Percentiles rank a stretch among this genome's conserved stretches.
Conservation (phyloP, 2,888 invertebrate genomes). For the Galerucella nymphaeae region DNA sequence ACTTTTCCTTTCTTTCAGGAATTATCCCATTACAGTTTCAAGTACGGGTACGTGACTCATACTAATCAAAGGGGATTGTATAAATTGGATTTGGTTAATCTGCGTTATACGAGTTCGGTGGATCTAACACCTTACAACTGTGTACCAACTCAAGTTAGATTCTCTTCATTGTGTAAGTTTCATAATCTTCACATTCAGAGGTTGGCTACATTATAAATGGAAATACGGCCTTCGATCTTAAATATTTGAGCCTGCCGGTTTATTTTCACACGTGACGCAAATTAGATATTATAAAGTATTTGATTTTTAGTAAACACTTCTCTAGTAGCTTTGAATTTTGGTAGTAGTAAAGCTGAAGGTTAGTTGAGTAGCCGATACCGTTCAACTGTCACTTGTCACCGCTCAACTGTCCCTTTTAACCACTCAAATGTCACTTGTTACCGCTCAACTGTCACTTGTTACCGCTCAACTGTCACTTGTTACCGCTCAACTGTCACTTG, state of each 20-base stretch:
- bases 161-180: constrained; percentile 77
- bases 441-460: no score
- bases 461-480: no score
- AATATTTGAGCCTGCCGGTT: not conserved
- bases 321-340: no score
- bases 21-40: constrained; percentile 69
- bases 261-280: not conserved
- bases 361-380: no score
- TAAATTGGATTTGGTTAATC: constrained; percentile 77
- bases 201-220: not conserved
- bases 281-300: no score
- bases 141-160: constrained; percentile 76
- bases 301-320: no score
- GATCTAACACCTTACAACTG: constrained; percentile 80
- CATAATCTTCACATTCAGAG: not conserved
- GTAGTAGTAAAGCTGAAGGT: no score
- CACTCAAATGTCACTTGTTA: no score
- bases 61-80: constrained; percentile 78
- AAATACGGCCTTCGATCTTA: not conserved
- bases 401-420: no score
- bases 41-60: constrained; percentile 80
- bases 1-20: constrained; percentile 63
- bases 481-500: no score
- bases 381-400: no score
- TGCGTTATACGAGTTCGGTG: constrained; percentile 77